These are phyloP conservation scores for Andrena camellia DNA, from an alignment of 2,888 invertebrate species.

Conservation along the genomic window DNA sequence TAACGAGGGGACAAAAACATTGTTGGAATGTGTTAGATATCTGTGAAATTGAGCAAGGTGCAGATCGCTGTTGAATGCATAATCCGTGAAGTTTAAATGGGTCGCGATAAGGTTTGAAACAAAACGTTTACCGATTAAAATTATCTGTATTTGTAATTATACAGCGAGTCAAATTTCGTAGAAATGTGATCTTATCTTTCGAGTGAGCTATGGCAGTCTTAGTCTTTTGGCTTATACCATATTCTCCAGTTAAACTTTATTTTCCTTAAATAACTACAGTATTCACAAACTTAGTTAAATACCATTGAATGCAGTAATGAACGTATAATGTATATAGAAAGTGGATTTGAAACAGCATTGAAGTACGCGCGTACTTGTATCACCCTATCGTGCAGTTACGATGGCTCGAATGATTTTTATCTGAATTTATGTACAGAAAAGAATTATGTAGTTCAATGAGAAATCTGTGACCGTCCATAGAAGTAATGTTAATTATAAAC, in stretches of 20 bases:
- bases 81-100: not conserved
- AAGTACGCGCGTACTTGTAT: slow-evolving; percentile 3
- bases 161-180: slow-evolving; percentile 16
- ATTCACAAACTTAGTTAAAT: slow-evolving; percentile 53
- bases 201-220: slow-evolving; percentile 7
- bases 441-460: slow-evolving; percentile 29
- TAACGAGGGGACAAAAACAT: not conserved
- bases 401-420: slow-evolving; percentile 26
- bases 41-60: slow-evolving; percentile 12
- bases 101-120: slow-evolving; percentile 9
- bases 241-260: slow-evolving; percentile 27
- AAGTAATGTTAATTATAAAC: slow-evolving; percentile 32
- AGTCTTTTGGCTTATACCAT: slow-evolving; percentile 37
- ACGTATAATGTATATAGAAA: slow-evolving; percentile 26
- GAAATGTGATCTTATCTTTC: slow-evolving; percentile 4
- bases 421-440: slow-evolving; percentile 27
- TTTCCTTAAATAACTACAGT: slow-evolving; percentile 40
- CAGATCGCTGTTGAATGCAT: not conserved
- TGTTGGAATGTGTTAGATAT: slow-evolving; percentile 12
- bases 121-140: slow-evolving; percentile 8
- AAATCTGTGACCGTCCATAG: slow-evolving; percentile 25
- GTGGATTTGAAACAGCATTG: slow-evolving; percentile 25
- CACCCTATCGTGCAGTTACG: slow-evolving; percentile 37
- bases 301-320: slow-evolving; percentile 43
- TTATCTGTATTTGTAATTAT: slow-evolving; percentile 13